Evolutionary conservation across 2,113 vertebrate genomes (phyloP).

Genomic region (Mionectes macconnelli): DNA sequence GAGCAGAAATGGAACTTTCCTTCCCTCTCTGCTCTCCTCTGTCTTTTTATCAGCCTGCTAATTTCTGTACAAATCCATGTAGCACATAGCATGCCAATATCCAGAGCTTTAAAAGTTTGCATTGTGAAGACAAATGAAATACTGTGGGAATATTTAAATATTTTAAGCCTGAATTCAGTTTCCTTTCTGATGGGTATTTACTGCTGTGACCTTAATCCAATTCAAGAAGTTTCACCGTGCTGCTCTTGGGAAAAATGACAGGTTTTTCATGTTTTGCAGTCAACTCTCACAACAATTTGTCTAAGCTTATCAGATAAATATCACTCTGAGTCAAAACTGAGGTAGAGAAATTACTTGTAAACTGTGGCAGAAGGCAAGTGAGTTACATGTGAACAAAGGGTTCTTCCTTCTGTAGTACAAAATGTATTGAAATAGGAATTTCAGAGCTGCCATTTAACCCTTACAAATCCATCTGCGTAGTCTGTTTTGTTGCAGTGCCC

Average conservation of each 20-base stretch:
- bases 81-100: not conserved
- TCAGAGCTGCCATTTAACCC: not conserved
- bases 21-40: not conserved
- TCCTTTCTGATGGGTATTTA: not conserved
- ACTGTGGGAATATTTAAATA: not conserved
- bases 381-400: not conserved
- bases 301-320: not conserved
- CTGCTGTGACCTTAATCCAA: constrained; percentile 12
- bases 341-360: not conserved
- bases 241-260: constrained; percentile 15
- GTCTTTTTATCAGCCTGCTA: not conserved
- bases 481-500: not conserved
- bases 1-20: not conserved
- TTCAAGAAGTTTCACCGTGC: not conserved
- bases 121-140: not conserved
- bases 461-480: not conserved
- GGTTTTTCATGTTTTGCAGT: constrained; percentile 1
- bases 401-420: not conserved
- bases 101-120: not conserved
- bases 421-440: not conserved
- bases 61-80: not conserved
- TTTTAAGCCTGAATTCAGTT: not conserved
- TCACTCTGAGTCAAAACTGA: not conserved
- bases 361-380: not conserved
- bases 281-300: not conserved